Base-by-base conservation (phyloP, 2,113 vertebrate species). In the Psilopogon haemacephalus region DNA sequence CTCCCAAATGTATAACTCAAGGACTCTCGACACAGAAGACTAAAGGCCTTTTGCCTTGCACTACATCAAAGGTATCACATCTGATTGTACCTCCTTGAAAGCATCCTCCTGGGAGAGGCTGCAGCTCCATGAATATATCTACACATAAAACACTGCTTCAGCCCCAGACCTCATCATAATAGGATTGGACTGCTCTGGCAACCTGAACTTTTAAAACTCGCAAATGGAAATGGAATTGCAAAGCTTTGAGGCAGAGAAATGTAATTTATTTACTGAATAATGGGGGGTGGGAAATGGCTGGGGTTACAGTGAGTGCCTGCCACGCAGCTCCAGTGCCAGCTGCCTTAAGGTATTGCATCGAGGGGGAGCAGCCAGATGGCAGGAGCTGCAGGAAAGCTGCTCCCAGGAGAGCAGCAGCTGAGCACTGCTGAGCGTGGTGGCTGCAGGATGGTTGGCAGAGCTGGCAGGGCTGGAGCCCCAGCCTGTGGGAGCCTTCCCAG, bases 191-290 rank as follows among this genome's bases (percentile, higher is more conserved):
- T 91, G n/a, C 62, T 91, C 38, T 7, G 7, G 35, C 63, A 84
- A 44, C 1, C 3, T 35, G 46, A 73, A 65, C 64, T 69, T 83
- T 48, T 52, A 69, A 59, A 75, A 75, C 67, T 74, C 52, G 10
- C n/a, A 30, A 80, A 44, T 60, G 55, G 42, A 86, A 89, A 62
- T 44, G 48, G 37, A 74, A 63, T 48, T 58, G 56, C 69, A 78
- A 78, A 89, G 42, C 65, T 89, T 62, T 81, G 59, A 80, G 85
- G 70, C 77, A 86, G 56, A 33, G 15, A 40, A 73, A 64, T 46
- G 27, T 30, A 65, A 65, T 81, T 80, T 80, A 40, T 70, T 84
- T 69, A 74, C 62, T 26, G 30, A 35, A 24, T 60, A 65, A 38
- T 11, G 11, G 48, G 38, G 27, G 6, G 37, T 26, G 5, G 10